These are phyloP conservation scores for Lucifuga dentata DNA, from an alignment of 2,113 vertebrate species.

Conservation along the genomic window DNA sequence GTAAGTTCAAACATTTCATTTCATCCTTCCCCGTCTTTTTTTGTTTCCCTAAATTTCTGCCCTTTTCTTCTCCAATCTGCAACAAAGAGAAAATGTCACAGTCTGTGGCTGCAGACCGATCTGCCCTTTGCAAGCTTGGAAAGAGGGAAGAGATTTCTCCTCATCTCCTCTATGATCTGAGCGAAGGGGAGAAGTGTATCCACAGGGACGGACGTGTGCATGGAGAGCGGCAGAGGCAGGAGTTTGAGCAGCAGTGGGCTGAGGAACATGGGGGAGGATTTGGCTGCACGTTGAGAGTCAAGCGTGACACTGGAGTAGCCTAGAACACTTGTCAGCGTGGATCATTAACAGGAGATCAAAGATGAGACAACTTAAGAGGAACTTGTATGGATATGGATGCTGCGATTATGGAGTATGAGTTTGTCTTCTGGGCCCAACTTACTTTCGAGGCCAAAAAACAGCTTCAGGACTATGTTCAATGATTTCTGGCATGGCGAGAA, in stretches of 20 bases:
- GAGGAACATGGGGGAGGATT: background rate
- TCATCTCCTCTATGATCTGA: constrained; percentile 33
- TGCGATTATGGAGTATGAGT: no score
- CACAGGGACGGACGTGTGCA: background rate
- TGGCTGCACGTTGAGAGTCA: background rate
- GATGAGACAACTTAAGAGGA: background rate
- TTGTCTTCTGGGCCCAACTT: no score
- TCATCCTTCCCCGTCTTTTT: constrained; percentile 19
- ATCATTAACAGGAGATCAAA: background rate
- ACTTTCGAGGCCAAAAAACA: no score
- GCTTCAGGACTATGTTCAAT: no score
- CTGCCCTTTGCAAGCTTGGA: constrained; percentile 45
- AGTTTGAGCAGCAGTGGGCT: background rate
- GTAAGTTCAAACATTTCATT: constrained; percentile 46
- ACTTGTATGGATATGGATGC: background rate
- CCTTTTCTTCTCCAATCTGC: constrained; percentile 39
- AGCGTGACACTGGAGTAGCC: background rate
- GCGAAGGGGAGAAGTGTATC: background rate
- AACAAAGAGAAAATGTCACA: constrained; percentile 49
- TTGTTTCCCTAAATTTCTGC: constrained; percentile 37
- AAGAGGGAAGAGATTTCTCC: constrained; percentile 27
- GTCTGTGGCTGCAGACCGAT: constrained; percentile 23
- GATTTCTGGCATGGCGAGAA: no score
- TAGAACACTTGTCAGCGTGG: background rate
- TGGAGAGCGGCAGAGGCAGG: constrained; percentile 2